Base-by-base conservation (phyloP, 2,797 vertebrate species). In the Falco cherrug region DNA sequence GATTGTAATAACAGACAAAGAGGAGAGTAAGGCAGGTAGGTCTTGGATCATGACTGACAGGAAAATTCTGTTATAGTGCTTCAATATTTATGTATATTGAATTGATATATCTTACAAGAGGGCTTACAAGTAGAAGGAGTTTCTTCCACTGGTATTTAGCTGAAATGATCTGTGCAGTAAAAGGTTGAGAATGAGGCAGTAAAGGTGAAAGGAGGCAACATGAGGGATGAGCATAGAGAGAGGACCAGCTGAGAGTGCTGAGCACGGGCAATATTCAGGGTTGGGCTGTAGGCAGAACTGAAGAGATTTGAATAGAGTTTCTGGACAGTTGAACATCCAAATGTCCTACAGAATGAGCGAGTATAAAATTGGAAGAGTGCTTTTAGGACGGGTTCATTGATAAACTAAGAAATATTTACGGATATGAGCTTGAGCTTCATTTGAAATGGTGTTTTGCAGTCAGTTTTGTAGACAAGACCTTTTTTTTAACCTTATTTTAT, bases 1-100 rank as follows among this genome's bases (percentile, higher is more conserved):
- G 47, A 98, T 99, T 45, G 98, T 99, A 95, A 97, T 98, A 65
- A 98, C 98, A 4, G 98, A 98, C 89, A 98, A 97, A 56, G 98
- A 98, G 33, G 84, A 80, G 9, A 83, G 9, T 28, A 77, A 13
- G 0, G 65, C 94, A 37, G 98, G 98, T 98, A 95, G 82, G 60
- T 59, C 26, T 75, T 50, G 53, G 60, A 22, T 57, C 24, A 5
- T 16, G 45, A 29, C 15, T 91, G 70, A 8, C 35, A 33, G 43
- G 45, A 53, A 56, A 73, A 68, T 84, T 76, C 28, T 57, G 25
- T 75, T 60, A 4, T 2, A 61, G 24, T 73, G n/a, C n/a, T 76
- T 63, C 35, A 21, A 0, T 90, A 35, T 67, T 51, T 63, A 25
- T 53, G 28, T 37, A 13, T 57, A 20, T 15, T 79, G 41, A 71